Evolutionary conservation across 2,888 invertebrate species (phyloP).

Genomic region (Tetranychus truncatus): DNA sequence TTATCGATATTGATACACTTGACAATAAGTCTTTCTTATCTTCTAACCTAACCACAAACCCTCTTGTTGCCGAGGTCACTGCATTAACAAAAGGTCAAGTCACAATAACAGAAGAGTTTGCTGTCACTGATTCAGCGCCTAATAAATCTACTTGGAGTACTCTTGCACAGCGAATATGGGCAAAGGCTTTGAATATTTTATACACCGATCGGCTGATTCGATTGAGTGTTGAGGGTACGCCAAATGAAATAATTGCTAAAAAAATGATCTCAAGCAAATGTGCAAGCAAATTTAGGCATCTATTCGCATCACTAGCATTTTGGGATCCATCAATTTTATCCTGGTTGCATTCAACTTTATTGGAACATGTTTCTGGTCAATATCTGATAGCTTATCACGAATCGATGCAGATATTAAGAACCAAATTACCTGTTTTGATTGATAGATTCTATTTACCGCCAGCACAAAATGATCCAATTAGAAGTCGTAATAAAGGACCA

Average conservation of each 20-base stretch:
- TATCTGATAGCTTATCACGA: conserved; percentile 42
- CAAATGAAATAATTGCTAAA: conserved; percentile 49
- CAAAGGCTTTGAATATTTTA: conserved; percentile 45
- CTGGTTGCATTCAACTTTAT: conserved; percentile 54
- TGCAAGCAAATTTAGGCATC: conserved; percentile 40
- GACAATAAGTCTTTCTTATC: conserved; percentile 28
- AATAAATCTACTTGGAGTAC: conserved; percentile 45
- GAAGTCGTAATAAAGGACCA: conserved; percentile 3
- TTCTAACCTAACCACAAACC: neutral
- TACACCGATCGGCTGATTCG: conserved; percentile 43
- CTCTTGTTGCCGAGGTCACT: conserved; percentile 4
- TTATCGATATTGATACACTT: conserved; percentile 26
- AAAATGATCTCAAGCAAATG: conserved; percentile 52
- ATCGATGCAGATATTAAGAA: conserved; percentile 17
- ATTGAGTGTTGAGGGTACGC: conserved; percentile 41
- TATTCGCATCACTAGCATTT: conserved; percentile 45
- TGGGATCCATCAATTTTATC: conserved; percentile 48
- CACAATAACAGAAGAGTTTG: conserved; percentile 2
- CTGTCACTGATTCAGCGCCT: conserved; percentile 12
- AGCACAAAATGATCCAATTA: neutral
- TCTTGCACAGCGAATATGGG: conserved; percentile 47
- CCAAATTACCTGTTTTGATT: conserved; percentile 35
- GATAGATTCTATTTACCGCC: conserved; percentile 9
- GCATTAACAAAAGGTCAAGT: conserved; percentile 6
- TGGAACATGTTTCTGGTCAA: conserved; percentile 46